Base-by-base conservation (phyloP, 2,113 vertebrate species). In the Galeopterus variegatus region DNA sequence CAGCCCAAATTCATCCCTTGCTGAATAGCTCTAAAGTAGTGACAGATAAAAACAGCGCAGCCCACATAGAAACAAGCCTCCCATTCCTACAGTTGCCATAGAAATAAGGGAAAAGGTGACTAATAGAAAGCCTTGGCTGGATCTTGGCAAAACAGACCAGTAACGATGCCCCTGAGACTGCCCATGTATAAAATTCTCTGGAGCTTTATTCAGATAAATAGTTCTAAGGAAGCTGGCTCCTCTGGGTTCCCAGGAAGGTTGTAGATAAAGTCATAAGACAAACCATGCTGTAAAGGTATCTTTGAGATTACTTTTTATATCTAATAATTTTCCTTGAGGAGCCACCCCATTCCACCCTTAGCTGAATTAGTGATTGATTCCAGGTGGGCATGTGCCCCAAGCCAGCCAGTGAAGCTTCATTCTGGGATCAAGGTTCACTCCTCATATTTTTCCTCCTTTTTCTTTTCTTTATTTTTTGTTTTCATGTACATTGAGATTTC, bases 61-160 rank as follows among this genome's bases (percentile, higher is more conserved):
- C 93, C 92, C 92, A 85, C 95, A 33, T 77, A 87, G 96, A 97
- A 96, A 96, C 93, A 70, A 69, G 79, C 54, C 79, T 97, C 60
- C 77, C 72, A 1, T 52, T 33, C 50, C 67, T 58, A 54, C 33
- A 31, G 97, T 97, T 97, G 95, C 95, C 75, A 97, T 96, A 77
- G 97, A 93, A 89, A 97, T 89, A 72, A 88, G 73, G 60, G 79
- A 86, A 76, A 88, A 96, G 87, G 95, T 93, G 87, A 84, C 77
- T 86, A 58, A 94, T 41, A 67, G 19, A 86, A 85, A 86, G 54
- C 90, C 41, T 62, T 48, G 67, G 50, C 64, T 89, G 67, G 33
- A 72, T 96, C 65, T 84, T 82, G 67, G 87, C 65, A 41, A 85
- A 60, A 7, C 1, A 41, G 48, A 33, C 56, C 2, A 7, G 65